These are phyloP conservation scores for Stichodactyla helianthus DNA, from an alignment of 64 coral and sea anemone genomes.

Conservation along the genomic window DNA sequence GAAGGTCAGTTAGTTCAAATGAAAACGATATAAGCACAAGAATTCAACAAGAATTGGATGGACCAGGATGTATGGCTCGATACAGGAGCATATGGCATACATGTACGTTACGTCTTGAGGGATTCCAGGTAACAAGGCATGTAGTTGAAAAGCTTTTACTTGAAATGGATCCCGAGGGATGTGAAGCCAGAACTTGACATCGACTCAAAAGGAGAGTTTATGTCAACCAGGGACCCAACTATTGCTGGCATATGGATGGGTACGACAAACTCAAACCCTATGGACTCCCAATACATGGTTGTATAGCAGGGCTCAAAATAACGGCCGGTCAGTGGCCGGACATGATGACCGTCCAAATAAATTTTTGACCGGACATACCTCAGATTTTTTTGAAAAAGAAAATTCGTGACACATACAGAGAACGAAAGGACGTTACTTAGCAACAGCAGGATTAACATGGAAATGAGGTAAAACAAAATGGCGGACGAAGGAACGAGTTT, in stretches of 20 bases:
- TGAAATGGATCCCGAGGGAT: slow-evolving; percentile 36
- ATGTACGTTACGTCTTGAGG: slow-evolving; percentile 3
- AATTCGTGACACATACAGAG: no score
- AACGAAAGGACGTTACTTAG: no score
- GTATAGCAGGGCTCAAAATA: no score
- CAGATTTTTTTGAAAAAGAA: no score
- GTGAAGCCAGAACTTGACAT: not conserved
- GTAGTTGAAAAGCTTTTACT: slow-evolving; percentile 15
- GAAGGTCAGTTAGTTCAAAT: not conserved
- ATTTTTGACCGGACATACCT: no score
- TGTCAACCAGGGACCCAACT: slow-evolving; percentile 3
- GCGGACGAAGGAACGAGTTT: no score
- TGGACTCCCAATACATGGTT: slow-evolving; percentile 32
- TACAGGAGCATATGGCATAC: slow-evolving; percentile 36
- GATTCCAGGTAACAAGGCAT: slow-evolving; percentile 17
- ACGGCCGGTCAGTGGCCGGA: no score
- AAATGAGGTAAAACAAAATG: no score
- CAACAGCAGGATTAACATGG: no score
- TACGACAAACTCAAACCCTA: slow-evolving; percentile 29
- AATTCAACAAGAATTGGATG: slow-evolving; percentile 20
- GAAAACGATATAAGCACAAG: not conserved
- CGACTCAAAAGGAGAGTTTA: not conserved
- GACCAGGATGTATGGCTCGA: slow-evolving; percentile 14
- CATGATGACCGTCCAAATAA: no score
- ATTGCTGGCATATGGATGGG: slow-evolving; percentile 22